Evolutionary conservation across 2,113 vertebrate species (phyloP).

Genomic region (Ophthalmolycus amberensis): DNA sequence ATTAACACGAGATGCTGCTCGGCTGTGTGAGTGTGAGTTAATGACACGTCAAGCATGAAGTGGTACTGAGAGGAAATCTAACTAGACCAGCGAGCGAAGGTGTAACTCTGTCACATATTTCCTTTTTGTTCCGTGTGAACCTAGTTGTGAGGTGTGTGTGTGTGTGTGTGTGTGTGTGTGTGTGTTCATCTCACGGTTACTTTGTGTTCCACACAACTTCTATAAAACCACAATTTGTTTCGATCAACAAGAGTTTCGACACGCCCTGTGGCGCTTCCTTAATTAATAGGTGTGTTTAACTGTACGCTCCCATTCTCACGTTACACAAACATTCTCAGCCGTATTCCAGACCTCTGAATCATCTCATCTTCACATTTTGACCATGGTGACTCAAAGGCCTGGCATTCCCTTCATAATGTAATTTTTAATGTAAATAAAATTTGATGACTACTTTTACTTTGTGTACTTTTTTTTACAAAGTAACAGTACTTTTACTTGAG

Average conservation of each 20-base stretch:
- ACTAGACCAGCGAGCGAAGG: constrained; percentile 48
- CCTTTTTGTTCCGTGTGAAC: constrained; percentile 34
- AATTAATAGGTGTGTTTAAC: not conserved
- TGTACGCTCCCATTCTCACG: constrained; percentile 6
- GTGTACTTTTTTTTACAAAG: not conserved
- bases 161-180: constrained; percentile 34
- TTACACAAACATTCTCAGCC: constrained; percentile 21
- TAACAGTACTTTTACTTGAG: not conserved
- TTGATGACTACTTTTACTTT: not conserved
- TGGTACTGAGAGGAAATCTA: constrained; percentile 44
- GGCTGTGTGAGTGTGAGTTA: constrained; percentile 39
- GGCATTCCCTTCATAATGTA: not conserved
- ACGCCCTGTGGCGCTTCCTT: constrained; percentile 17
- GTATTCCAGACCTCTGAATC: not conserved
- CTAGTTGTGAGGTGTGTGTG: constrained; percentile 15
- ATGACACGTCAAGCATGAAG: constrained; percentile 45
- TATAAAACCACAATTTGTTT: constrained; percentile 29
- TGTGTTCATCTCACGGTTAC: constrained; percentile 24
- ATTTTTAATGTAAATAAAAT: too few species aligned
- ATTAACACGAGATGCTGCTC: constrained; percentile 58
- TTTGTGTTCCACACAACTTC: constrained; percentile 38
- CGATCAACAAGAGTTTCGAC: constrained; percentile 17
- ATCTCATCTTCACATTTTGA: not conserved
- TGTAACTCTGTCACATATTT: constrained; percentile 43
- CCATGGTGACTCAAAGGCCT: not conserved